phyloP scores from a whole-genome alignment of 2,113 vertebrate genomes.

The Lipotes vexillifer region DNA sequence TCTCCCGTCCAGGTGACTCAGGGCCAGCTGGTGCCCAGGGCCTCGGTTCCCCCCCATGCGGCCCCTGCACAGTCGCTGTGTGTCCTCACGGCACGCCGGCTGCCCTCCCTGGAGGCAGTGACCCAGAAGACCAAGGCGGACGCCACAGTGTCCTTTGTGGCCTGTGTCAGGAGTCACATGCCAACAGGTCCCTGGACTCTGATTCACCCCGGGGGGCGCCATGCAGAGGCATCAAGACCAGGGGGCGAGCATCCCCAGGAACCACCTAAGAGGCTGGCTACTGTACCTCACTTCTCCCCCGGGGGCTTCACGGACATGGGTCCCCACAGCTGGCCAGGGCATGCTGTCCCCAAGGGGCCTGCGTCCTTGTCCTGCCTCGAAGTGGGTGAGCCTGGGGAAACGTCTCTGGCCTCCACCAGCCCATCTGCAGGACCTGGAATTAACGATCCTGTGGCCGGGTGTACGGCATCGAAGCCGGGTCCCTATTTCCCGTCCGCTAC shows the following conservation, averaged over 20 bases:
- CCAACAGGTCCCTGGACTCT: background rate
- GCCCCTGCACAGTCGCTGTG: background rate
- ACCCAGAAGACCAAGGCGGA: background rate
- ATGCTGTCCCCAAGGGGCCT: no score
- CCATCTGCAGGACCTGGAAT: background rate
- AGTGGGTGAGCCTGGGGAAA: background rate
- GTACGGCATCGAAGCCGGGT: accelerated
- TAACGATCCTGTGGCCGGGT: no score
- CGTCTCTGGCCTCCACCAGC: background rate
- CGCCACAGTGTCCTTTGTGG: accelerated
- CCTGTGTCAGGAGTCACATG: no score
- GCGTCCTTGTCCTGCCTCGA: background rate
- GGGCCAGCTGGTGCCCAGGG: accelerated
- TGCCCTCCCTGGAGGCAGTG: background rate
- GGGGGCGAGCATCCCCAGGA: no score
- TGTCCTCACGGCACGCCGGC: accelerated
- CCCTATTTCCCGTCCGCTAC: accelerated
- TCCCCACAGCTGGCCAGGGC: background rate
- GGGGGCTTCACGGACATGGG: background rate
- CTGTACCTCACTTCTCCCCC: background rate
- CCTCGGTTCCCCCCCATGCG: accelerated
- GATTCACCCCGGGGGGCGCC: accelerated
- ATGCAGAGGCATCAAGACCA: accelerated
- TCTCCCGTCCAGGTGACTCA: accelerated
- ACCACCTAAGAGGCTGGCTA: background rate